Evolutionary conservation across 2,888 invertebrate genomes (phyloP).

Genomic region (Clivina fossor): DNA sequence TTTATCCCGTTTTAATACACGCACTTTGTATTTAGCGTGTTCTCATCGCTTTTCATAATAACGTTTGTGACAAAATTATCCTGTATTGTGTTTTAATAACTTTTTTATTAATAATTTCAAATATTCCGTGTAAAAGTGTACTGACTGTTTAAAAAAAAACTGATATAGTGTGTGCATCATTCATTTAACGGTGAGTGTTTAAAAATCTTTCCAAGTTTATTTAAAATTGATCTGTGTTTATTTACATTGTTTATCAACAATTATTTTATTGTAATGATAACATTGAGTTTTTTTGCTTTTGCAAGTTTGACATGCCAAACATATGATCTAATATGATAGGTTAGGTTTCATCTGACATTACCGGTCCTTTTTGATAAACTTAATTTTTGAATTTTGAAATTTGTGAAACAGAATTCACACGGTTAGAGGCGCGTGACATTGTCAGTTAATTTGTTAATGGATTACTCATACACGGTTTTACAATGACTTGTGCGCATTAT

Average conservation of each 20-base stretch:
- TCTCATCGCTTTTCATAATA: slow-evolving; percentile 24
- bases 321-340: slow-evolving; percentile 25
- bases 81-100: slow-evolving; percentile 17
- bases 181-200: slow-evolving; percentile 28
- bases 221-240: slow-evolving; percentile 11
- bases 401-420: too few relatives aligned
- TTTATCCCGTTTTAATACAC: slow-evolving; percentile 34
- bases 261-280: slow-evolving; percentile 3
- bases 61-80: slow-evolving; percentile 21
- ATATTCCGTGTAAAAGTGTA: slow-evolving; percentile 19
- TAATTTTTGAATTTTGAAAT: too few relatives aligned
- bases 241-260: slow-evolving; percentile 14
- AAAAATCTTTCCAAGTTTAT: slow-evolving; percentile 15
- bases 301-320: slow-evolving; percentile 23
- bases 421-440: too few relatives aligned
- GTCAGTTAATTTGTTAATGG: too few relatives aligned
- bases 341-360: slow-evolving; percentile 15
- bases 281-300: slow-evolving; percentile 8
- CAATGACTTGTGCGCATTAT: too few relatives aligned
- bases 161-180: slow-evolving; percentile 14
- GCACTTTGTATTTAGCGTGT: slow-evolving; percentile 32
- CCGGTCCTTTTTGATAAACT: too few relatives aligned
- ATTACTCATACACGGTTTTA: too few relatives aligned
- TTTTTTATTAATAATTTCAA: slow-evolving; percentile 22
- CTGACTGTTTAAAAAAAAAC: slow-evolving; percentile 2